A percentile compares a stretch with the other conserved stretches of the same genome.
These are phyloP conservation scores for Dasypolia templi DNA, from an alignment of 2,888 invertebrate species.

Conservation along the genomic window DNA sequence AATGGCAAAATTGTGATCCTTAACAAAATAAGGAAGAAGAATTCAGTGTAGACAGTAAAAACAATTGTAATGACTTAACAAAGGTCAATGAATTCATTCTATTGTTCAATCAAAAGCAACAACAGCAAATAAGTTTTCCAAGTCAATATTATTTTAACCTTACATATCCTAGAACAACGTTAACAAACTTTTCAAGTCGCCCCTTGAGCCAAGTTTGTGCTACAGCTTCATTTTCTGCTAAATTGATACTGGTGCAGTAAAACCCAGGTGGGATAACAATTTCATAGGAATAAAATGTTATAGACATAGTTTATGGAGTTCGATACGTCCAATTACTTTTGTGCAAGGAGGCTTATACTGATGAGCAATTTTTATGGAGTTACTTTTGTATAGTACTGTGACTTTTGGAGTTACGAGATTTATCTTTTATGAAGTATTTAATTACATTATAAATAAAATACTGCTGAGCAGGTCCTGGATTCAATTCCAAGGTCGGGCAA, in stretches of 20 bases:
- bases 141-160: conserved; percentile 41
- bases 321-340: conserved; percentile 30
- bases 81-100: neutral
- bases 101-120: conserved; percentile 10
- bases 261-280: conserved; percentile 50
- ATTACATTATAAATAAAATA: neutral
- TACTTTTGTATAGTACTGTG: too few relatives aligned
- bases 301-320: conserved; percentile 38
- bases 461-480: too few relatives aligned
- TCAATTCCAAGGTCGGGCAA: too few relatives aligned
- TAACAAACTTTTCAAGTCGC: conserved; percentile 39
- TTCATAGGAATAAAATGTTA: conserved; percentile 47
- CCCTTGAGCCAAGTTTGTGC: conserved; percentile 31
- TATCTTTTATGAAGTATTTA: neutral
- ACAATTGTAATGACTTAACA: neutral
- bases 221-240: conserved; percentile 53
- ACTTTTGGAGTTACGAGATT: neutral
- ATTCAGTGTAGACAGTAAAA: neutral
- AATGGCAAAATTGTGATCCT: neutral
- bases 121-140: conserved; percentile 15
- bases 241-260: conserved; percentile 58
- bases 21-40: neutral
- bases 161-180: conserved; percentile 19
- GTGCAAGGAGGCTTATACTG: conserved; percentile 4
- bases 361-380: neutral